phyloP scores from a whole-genome alignment of 2,113 vertebrate species.

The Rattus norvegicus region DNA sequence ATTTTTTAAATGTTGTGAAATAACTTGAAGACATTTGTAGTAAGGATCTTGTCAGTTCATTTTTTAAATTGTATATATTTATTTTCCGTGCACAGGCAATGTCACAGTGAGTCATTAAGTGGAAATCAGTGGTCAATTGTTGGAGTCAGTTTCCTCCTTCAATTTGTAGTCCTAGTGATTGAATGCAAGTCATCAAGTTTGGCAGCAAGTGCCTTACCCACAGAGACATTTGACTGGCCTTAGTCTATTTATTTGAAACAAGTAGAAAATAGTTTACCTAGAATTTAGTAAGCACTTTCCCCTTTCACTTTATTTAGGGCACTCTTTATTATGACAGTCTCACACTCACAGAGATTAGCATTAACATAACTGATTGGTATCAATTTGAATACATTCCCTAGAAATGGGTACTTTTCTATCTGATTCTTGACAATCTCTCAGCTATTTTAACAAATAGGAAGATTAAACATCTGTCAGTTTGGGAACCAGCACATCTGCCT shows the following conservation, averaged over 20 bases:
- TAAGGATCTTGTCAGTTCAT: not conserved
- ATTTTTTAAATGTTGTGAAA: not conserved
- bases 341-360: not conserved
- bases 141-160: not conserved
- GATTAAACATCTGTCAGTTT: not conserved
- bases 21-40: not conserved
- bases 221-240: not conserved
- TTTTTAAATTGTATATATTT: not conserved
- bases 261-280: not conserved
- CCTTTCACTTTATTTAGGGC: not conserved
- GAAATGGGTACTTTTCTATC: not conserved
- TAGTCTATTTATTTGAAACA: not conserved
- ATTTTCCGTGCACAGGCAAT: too few relatives aligned
- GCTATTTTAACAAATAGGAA: conserved; percentile 12
- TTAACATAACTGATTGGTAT: not conserved
- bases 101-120: too few relatives aligned
- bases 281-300: not conserved
- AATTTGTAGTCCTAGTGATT: not conserved
- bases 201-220: not conserved
- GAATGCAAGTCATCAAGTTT: not conserved
- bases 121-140: not conserved
- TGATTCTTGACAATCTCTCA: not conserved
- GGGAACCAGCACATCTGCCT: not conserved
- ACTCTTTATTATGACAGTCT: not conserved
- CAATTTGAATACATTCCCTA: not conserved